phyloP scores from a whole-genome alignment of 2,113 vertebrate genomes.

The Isichthys henryi region DNA sequence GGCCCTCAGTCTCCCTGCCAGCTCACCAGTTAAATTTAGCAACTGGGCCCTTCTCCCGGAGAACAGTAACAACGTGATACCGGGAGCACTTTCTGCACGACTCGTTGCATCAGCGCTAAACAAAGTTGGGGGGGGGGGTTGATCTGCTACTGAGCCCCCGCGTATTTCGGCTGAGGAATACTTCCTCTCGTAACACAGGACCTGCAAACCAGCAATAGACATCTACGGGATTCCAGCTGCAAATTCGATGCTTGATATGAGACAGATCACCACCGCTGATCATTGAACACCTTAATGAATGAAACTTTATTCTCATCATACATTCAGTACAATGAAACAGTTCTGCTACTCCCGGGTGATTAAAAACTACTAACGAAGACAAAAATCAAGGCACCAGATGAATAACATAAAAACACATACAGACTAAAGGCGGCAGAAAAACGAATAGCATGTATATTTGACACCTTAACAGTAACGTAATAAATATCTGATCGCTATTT shows the following conservation, averaged over 20 bases:
- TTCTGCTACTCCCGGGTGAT: not conserved
- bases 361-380: not conserved
- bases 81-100: slow-evolving; percentile 32
- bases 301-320: not conserved
- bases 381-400: not conserved
- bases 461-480: not conserved
- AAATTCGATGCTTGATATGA: not conserved
- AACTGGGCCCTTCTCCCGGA: slow-evolving; percentile 38
- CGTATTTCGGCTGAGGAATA: not conserved
- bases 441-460: not conserved
- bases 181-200: not conserved
- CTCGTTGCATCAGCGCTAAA: slow-evolving; percentile 17
- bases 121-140: slow-evolving; percentile 6
- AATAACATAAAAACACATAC: not conserved
- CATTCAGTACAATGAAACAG: not conserved
- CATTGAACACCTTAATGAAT: not conserved
- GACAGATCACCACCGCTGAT: not conserved
- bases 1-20: slow-evolving; percentile 35
- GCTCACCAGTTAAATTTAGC: slow-evolving; percentile 44
- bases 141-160: not conserved
- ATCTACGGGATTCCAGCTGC: not conserved
- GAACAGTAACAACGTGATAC: slow-evolving; percentile 43
- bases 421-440: not conserved
- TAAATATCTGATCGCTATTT: not conserved
- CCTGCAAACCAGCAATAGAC: not conserved